A percentile compares a stretch with the other conserved stretches of the same genome.
Evolutionary conservation across 2,113 vertebrate genomes (phyloP).

Genomic region (Scortum barcoo): DNA sequence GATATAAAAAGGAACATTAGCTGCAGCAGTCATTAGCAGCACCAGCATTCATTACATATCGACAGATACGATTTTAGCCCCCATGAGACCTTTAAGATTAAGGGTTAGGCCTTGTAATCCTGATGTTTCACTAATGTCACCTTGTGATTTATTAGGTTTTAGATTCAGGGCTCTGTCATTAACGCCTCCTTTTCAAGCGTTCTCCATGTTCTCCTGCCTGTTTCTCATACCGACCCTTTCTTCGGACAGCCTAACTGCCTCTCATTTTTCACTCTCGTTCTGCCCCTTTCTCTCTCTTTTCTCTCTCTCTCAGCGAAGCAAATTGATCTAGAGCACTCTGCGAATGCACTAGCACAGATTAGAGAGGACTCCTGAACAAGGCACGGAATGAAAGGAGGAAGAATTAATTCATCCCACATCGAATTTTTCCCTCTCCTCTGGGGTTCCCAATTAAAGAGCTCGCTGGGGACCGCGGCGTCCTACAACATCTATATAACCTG

Average conservation of each 20-base stretch:
- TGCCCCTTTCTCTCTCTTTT: not conserved
- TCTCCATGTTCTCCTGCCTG: not conserved
- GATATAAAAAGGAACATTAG: conserved; percentile 31
- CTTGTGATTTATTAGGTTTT: conserved; percentile 27
- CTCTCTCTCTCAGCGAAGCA: conserved; percentile 27
- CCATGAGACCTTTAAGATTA: conserved; percentile 22
- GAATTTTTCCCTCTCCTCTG: conserved; percentile 65
- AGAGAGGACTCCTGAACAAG: conserved; percentile 67
- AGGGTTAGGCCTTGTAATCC: not conserved
- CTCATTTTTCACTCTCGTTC: conserved; percentile 12
- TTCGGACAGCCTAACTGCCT: not conserved
- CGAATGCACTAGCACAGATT: conserved; percentile 78
- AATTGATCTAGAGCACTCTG: conserved; percentile 74
- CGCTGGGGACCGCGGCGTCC: conserved; percentile 43
- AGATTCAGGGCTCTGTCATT: conserved; percentile 11
- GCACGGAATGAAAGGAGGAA: conserved; percentile 62
- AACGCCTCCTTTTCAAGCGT: not conserved
- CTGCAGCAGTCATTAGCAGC: conserved; percentile 28
- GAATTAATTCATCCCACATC: conserved; percentile 75
- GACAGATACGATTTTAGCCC: not conserved
- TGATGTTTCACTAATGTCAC: not conserved
- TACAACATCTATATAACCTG: conserved; percentile 53
- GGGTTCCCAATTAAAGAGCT: conserved; percentile 75
- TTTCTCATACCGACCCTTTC: not conserved
- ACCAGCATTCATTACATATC: conserved; percentile 14